Base-by-base conservation (phyloP, 92 coral and sea anemone species). In the Desmophyllum pertusum region DNA sequence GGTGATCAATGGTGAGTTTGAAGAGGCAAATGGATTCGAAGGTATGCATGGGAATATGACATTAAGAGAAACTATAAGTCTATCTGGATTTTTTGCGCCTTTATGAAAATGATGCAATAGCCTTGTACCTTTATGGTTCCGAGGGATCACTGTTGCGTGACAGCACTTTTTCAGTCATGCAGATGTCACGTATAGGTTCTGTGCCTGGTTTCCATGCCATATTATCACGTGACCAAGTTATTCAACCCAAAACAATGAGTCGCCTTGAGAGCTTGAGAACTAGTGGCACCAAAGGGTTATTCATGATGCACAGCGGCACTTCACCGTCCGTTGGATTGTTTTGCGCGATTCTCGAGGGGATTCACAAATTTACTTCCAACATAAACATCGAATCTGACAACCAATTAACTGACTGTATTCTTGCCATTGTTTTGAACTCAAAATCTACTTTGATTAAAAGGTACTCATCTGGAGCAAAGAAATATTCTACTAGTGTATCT, bases 191-290 rank as follows among this genome's bases (percentile, higher is more conserved):
- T 5, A 41, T 81, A 68, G 83, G 90, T 57, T 69, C 80, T 48
- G 81, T 80, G 62, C 93, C 90, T 23, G 93, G 90, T 29, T 90
- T 90, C 46, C 93, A 90, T 48, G 90, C 82, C 0, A 83, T 65
- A 18, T 86, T 86, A 61, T 70, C 90, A 30, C 81, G 67, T 62
- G 78, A 81, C 52, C 23, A 33, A 30, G 38, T 35, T 27, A 67
- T 71, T 15, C n/a, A 84, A 48, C 38, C 81, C 51, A 73, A 85
- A 57, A 27, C 3, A 23, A 64, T n/a, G 17, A 33, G 17, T 17
- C 75, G 84, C 7, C 57, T 86, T 45, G 72, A 71, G 27, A 66
- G 70, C 19, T 90, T 87, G 90, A 73, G 78, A 37, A 70, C 90
- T 6, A 52, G 50, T 17, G 81, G 87, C 0, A 57, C 86, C 7